Base-by-base conservation (phyloP, 2,888 invertebrate genomes). In the Periphyllus acericola region DNA sequence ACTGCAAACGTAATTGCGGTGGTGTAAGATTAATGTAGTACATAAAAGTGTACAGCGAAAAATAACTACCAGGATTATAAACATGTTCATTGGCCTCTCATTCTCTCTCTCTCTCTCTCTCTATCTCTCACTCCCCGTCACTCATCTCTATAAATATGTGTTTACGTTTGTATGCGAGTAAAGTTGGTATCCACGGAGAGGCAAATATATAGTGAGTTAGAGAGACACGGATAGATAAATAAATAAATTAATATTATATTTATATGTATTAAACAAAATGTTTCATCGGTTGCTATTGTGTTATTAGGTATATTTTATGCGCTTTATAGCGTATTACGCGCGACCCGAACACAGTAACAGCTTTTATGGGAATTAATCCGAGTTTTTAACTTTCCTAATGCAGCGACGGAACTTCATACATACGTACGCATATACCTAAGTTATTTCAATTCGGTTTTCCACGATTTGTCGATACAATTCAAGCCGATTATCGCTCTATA, bases 1-100 rank as follows among this genome's bases (percentile, higher is more conserved):
- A 83, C 83, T 75, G 75, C 71, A 32, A 60, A 36, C 75, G 83
- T 83, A 75, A 83, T 83, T 83, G 74, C 74, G 83, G 74, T 9
- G 74, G 83, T 55, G 19, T 36, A 83, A 72, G 52, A 83, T 83
- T 74, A 74, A 83, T 83, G 72, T 74, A 36, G 66, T 71, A 32
- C 5, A 29, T 83, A 74, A 60, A 52, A 75, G 29, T 8, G 83
- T 66, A 76, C 75, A 32, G 36, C 66, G 75, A 66, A 84, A 66
- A 46, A 84, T 60, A 83, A 75, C 75, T 66, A 84, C 60, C 83
- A 60, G 75, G 66, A 76, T 84, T 66, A 66, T 66, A 84, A 84
- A 75, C 66, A 76, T 40, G 75, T 66, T 74, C 75, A 21, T 83
- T 21, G 6, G 5, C 3, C 21, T 32, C 72, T 14, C 21, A 32